Percentiles rank a stretch among this genome's conserved stretches.
Conservation (phyloP, 1,140 invertebrate genomes). For the Laupala kohalensis region DNA sequence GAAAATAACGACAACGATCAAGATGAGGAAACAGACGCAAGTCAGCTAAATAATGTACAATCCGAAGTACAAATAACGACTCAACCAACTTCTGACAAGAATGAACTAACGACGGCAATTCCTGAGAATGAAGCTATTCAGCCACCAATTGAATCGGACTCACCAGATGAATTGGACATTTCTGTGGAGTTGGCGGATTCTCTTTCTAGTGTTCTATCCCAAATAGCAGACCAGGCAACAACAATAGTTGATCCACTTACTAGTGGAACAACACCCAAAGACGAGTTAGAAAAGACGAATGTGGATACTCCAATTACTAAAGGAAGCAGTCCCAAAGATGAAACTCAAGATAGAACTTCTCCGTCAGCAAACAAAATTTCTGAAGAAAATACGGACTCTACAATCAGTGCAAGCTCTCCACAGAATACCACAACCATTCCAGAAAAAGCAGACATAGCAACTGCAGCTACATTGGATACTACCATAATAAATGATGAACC, state of each 20-base stretch:
- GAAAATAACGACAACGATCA: background rate
- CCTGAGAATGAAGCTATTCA: background rate
- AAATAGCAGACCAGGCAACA: conserved; percentile 25
- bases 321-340: too few species aligned
- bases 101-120: background rate
- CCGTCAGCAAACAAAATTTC: too few species aligned
- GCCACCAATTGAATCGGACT: background rate
- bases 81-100: background rate
- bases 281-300: too few species aligned
- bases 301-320: too few species aligned
- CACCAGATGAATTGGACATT: conserved; percentile 17
- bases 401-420: too few species aligned
- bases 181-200: conserved; percentile 27
- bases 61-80: background rate
- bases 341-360: too few species aligned
- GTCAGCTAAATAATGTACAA: background rate
- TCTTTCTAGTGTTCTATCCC: conserved; percentile 28
- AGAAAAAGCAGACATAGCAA: too few species aligned
- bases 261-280: background rate
- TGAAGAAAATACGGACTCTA: too few species aligned
- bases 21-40: background rate
- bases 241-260: conserved; percentile 13
- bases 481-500: too few species aligned
- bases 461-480: too few species aligned
- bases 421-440: too few species aligned